Conservation (phyloP, 2,113 vertebrate genomes). For the Girardinichthys multiradiatus region DNA sequence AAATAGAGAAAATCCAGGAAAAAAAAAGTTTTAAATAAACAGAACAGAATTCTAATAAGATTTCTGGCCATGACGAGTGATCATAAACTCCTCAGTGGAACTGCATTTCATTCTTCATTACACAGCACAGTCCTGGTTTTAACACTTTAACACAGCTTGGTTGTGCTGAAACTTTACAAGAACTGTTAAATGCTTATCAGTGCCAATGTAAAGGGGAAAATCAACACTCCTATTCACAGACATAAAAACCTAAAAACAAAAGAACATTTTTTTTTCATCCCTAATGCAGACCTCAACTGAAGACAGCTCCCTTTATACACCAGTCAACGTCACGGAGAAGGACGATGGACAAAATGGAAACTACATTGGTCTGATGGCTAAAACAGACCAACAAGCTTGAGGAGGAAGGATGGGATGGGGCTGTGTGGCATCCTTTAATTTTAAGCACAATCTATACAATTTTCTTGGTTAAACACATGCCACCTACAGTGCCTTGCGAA, state of each 20-base stretch:
- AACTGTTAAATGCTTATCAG: neutral
- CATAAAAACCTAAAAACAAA: neutral
- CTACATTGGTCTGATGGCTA: conserved; percentile 68
- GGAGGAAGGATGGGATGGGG: neutral
- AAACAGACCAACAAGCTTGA: conserved; percentile 63
- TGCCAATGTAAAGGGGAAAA: neutral
- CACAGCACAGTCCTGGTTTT: conserved; percentile 5
- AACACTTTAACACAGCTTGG: neutral
- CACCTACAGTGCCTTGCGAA: too few relatives aligned
- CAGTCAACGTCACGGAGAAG: conserved; percentile 72
- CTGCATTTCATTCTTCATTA: neutral
- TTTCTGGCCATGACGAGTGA: neutral
- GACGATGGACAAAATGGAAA: conserved; percentile 77
- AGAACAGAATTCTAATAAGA: neutral
- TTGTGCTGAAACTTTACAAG: neutral
- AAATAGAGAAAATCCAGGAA: neutral
- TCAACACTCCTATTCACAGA: neutral
- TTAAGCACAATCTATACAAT: neutral
- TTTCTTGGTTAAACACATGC: neutral
- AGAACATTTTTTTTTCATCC: neutral
- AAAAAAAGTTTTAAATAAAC: neutral
- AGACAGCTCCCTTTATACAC: conserved; percentile 71
- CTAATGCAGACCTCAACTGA: conserved; percentile 58
- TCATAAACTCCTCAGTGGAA: neutral
- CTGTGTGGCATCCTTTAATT: conserved; percentile 7